Evolutionary conservation across 2,797 vertebrate species (phyloP).

Genomic region (Gobio occitaniae): DNA sequence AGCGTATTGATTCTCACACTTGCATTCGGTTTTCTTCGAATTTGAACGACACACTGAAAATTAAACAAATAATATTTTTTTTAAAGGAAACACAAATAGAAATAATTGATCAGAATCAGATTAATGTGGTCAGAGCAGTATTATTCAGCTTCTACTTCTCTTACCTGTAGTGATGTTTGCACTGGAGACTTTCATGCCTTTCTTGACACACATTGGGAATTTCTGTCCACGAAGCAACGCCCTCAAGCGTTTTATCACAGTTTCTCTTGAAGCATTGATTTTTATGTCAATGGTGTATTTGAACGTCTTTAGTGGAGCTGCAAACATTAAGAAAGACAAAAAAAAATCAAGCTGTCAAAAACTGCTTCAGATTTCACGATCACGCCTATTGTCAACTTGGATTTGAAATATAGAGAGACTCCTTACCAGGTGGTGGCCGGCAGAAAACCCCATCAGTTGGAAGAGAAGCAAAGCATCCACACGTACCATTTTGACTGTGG

Average conservation of each 20-base stretch:
- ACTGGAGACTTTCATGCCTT: background rate
- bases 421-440: background rate
- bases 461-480: background rate
- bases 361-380: no score
- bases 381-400: rapidly evolving
- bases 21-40: background rate
- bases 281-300: background rate
- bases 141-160: background rate
- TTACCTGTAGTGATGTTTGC: background rate
- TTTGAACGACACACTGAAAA: background rate
- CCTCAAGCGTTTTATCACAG: background rate
- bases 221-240: background rate
- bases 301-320: background rate
- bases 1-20: background rate
- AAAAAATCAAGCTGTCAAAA: rapidly evolving
- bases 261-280: background rate
- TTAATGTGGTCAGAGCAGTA: no score
- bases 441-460: background rate
- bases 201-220: background rate
- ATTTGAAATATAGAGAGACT: no score
- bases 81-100: no score
- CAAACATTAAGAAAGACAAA: background rate
- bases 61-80: background rate
- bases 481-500: background rate
- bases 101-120: no score